These are phyloP conservation scores for Drosophila lacteicornis DNA, from an alignment of 1,140 invertebrate genomes.

Conservation along the genomic window DNA sequence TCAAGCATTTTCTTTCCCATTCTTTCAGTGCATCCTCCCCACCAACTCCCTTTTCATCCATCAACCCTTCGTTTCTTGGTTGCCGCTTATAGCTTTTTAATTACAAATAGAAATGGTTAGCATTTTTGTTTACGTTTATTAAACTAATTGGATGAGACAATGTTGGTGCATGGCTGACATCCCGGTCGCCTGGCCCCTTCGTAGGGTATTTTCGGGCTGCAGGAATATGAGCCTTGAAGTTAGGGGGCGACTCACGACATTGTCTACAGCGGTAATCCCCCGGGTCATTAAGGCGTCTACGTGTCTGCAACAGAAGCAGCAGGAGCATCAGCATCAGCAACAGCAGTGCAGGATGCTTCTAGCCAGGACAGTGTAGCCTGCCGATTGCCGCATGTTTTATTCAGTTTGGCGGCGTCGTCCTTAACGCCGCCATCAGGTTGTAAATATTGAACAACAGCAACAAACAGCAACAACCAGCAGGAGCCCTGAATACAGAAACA, in stretches of 20 bases:
- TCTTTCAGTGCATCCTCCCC: constrained; percentile 8
- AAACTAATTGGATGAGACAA: constrained; percentile 60
- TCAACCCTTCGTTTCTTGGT: constrained; percentile 35
- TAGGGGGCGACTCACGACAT: constrained; percentile 10
- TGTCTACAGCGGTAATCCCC: constrained; percentile 71
- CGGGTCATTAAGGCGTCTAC: constrained; percentile 78
- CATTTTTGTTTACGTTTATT: constrained; percentile 61
- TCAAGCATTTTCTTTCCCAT: not conserved
- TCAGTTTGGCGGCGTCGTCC: constrained; percentile 56
- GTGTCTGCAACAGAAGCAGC: constrained; percentile 58
- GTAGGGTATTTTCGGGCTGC: constrained; percentile 15
- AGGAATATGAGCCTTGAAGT: constrained; percentile 20
- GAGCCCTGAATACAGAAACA: constrained; percentile 31
- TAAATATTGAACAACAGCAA: constrained; percentile 71
- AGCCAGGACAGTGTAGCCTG: constrained; percentile 57
- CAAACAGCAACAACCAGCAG: constrained; percentile 44
- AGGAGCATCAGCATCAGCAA: constrained; percentile 11
- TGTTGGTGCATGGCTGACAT: constrained; percentile 23
- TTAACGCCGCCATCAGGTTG: constrained; percentile 52
- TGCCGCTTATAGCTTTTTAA: constrained; percentile 73
- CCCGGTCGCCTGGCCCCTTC: constrained; percentile 17
- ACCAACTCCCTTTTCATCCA: constrained; percentile 14
- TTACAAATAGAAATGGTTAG: constrained; percentile 55
- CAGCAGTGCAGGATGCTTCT: constrained; percentile 28
- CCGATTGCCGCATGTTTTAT: constrained; percentile 76